Evolutionary conservation across 2,888 invertebrate genomes (phyloP), one percentile per base, ranked within the genome.

Genomic region (Plagodis dolabraria): DNA sequence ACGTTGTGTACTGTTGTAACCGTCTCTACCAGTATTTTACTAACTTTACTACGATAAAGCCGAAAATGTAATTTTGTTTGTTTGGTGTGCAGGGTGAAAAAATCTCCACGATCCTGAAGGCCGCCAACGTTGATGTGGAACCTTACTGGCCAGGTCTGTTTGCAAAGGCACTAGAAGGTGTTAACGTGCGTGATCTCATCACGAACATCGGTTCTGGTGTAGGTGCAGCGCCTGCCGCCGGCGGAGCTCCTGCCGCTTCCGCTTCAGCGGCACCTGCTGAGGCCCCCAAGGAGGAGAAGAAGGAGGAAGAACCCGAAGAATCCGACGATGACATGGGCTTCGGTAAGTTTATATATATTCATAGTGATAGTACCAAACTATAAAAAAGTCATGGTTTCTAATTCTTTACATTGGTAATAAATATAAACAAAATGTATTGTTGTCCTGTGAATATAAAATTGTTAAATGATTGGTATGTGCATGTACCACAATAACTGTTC

Each of bases 141-240:
- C 99, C 99, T 22, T 99, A 99, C 94, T 99, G 99, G 99, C 99
- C 99, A 46, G 98, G 98, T 77, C 95, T 99, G 59, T 99, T 99
- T 89, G 98, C 99, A 70, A 99, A 99, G 91, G 98, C 99, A 43
- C 93, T 99, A 71, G 99, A 99, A 88, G 98, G 98, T 68, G 93
- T 99, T 69, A 98, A 98, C 85, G 96, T 99, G 57, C 98, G 97
- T 80, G 97, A 98, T 65, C 93, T 99, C 80, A 97, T 99, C 87
- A 97, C 98, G 68, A 98, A 97, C 91, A 96, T 99, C 79, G 98
- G 98, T 22, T 96, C 98, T 51, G 97, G 98, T 67, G 98, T 96
- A 60, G 98, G 98, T 62, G 95, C 96, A 70, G 97, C 96, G 35
- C 96, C 97, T 51, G 95, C 97, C 64, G 96, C 94, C 60, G 96